phyloP scores from a whole-genome alignment of 2,797 vertebrate genomes.

The Neosalanx taihuensis region DNA sequence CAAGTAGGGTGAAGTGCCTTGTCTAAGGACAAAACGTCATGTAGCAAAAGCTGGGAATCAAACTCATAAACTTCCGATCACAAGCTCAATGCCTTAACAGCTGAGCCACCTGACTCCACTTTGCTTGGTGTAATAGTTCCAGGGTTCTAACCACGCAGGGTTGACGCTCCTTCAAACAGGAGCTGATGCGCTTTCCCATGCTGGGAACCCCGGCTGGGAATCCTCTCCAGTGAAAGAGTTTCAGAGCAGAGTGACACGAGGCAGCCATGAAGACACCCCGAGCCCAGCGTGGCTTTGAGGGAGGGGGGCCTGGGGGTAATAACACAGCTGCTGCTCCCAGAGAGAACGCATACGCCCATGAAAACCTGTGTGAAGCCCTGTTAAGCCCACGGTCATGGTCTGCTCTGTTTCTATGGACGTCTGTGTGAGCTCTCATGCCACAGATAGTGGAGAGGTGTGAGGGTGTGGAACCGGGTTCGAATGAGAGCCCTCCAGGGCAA shows the following conservation, averaged over 20 bases:
- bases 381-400: background rate
- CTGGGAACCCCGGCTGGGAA: too few species aligned
- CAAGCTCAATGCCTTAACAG: too few species aligned
- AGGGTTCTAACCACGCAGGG: constrained; percentile 28
- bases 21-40: too few species aligned
- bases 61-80: too few species aligned
- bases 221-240: constrained; percentile 15
- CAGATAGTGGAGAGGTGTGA: background rate
- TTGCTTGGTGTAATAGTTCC: background rate
- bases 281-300: constrained; percentile 17
- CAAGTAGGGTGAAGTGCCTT: too few species aligned
- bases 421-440: background rate
- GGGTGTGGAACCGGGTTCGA: background rate
- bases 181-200: constrained; percentile 19
- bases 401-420: background rate
- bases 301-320: background rate
- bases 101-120: too few species aligned
- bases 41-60: too few species aligned
- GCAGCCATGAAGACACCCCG: constrained; percentile 25
- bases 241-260: constrained; percentile 27
- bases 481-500: background rate
- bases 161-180: constrained; percentile 36
- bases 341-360: constrained; percentile 11
- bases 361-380: constrained; percentile 3
- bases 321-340: constrained; percentile 7